A percentile compares a stretch with the other conserved stretches of the same genome.
These are phyloP conservation scores for Archips crataeganus DNA, from an alignment of 2,888 invertebrate genomes.

Conservation along the genomic window DNA sequence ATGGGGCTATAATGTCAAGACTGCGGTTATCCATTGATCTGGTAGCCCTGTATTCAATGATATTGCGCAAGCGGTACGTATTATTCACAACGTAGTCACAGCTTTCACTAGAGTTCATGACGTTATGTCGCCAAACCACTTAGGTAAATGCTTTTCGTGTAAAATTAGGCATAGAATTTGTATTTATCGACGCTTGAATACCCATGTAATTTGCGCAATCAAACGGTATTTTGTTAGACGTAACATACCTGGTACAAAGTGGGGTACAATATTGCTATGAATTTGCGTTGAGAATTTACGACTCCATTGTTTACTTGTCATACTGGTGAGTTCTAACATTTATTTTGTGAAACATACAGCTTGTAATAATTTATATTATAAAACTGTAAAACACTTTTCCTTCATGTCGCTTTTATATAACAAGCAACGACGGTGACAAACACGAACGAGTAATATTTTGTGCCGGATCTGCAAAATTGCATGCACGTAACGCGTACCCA, in stretches of 20 bases:
- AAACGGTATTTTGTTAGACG: constrained; percentile 55
- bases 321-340: constrained; percentile 43
- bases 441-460: constrained; percentile 33
- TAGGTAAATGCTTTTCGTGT: constrained; percentile 68
- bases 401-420: constrained; percentile 19
- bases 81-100: constrained; percentile 70
- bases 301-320: constrained; percentile 46
- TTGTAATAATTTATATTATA: not conserved
- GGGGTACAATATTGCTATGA: constrained; percentile 30
- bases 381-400: constrained; percentile 11
- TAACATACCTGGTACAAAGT: constrained; percentile 11
- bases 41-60: constrained; percentile 58
- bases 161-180: constrained; percentile 70
- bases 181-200: constrained; percentile 69
- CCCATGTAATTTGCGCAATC: constrained; percentile 58
- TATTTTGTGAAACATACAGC: constrained; percentile 37
- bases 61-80: constrained; percentile 81
- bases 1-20: constrained; percentile 30
- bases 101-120: constrained; percentile 77
- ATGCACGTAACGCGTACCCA: constrained; percentile 30
- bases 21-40: constrained; percentile 33
- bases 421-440: constrained; percentile 22
- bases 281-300: constrained; percentile 36
- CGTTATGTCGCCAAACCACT: constrained; percentile 72
- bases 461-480: constrained; percentile 33